Evolutionary conservation across 2,888 invertebrate species (phyloP), one percentile per base, ranked within the genome.

Genomic region (Oligia strigilis): DNA sequence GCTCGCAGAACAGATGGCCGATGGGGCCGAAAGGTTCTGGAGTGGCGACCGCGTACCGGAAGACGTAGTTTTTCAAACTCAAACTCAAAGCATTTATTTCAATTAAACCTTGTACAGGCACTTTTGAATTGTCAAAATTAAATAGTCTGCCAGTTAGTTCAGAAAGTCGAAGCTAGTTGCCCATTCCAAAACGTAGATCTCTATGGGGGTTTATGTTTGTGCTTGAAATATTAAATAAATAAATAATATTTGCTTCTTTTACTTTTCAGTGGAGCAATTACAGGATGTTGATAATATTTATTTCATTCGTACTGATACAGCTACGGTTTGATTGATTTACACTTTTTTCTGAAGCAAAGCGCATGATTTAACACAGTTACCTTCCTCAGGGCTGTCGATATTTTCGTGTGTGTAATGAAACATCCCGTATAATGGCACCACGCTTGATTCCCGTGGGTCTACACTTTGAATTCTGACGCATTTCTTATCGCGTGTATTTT

Each of bases 381-480:
- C 17, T 76, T 69, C 36, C 29, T 55, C 14, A 64, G 6, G 13
- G 9, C 4, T 14, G n/a, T 36, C 11, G 11, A 70, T 46, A 40
- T 62, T 46, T 46, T 40, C 0, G 2, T 23, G 14, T n/a, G 6
- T n/a, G 6, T 43, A 73, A 49, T 43, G 43, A 74, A 49, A 70
- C 94, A 90, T 9, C 84, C 92, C 91, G 86, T 94, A 92, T 90
- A 90, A 86, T 0, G 73, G 73, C 82, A 87, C 92, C 94, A 94
- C 94, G 94, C 91, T 67, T 79, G 75, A 82, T 76, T 83, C 75
- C 91, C 93, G 93, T 93, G 93, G 91, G 91, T 88, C 85, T 79
- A 85, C 86, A 84, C 81, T 80, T 83, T 80, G 75, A 84, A 17
- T 82, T 74, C 83, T 92, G 91, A 91, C 92, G 90, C 87, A 84